phyloP scores from a whole-genome alignment of 1,140 invertebrate species.

The Trissolcus basalis region DNA sequence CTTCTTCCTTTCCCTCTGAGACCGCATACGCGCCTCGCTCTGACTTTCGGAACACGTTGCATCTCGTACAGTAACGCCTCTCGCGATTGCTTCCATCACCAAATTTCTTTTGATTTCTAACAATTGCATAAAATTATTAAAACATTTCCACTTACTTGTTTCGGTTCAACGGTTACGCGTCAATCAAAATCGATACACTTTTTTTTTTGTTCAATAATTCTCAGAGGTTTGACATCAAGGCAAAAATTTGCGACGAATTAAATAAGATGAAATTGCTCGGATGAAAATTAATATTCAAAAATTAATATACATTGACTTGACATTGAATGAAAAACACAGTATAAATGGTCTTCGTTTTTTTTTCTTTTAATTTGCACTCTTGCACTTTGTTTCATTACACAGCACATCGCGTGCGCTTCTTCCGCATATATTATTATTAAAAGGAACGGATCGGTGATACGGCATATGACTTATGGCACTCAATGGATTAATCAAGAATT shows the following conservation, averaged over 20 bases:
- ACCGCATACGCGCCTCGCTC: conserved; percentile 56
- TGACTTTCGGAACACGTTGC: conserved; percentile 27
- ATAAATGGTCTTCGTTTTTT: conserved; percentile 51
- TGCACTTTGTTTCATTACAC: conserved; percentile 51
- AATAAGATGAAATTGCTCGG: no score
- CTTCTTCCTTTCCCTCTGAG: not conserved
- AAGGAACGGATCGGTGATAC: conserved; percentile 36
- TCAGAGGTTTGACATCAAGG: no score
- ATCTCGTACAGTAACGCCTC: no score
- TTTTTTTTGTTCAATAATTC: no score
- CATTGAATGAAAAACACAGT: conserved; percentile 12
- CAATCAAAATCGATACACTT: no score
- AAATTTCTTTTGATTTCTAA: no score
- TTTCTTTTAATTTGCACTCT: conserved; percentile 53
- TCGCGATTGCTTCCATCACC: no score
- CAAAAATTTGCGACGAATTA: no score
- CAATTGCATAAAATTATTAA: no score
- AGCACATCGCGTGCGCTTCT: conserved; percentile 58
- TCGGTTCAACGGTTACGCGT: no score
- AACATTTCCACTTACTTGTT: no score
- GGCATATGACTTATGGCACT: conserved; percentile 50
- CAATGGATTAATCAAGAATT: conserved; percentile 33
- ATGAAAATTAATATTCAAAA: no score
- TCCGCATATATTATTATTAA: conserved; percentile 33
- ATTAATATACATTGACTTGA: not conserved